Conservation (phyloP, 2,797 vertebrate genomes). For the Halcyon chelicuti region DNA sequence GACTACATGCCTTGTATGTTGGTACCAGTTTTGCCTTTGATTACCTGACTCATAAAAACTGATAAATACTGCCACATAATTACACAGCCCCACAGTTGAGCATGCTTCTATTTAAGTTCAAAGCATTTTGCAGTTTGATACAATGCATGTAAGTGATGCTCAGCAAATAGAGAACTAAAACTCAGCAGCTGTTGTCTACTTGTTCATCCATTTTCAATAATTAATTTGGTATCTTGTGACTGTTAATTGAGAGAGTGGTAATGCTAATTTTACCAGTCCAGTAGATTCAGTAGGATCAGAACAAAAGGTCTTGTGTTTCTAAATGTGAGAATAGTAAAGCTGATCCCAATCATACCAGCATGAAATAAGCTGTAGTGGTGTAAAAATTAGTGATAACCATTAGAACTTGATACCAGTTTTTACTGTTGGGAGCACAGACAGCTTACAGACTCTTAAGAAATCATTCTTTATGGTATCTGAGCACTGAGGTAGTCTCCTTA, state of each 20-base stretch:
- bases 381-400: neutral
- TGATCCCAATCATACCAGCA: neutral
- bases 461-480: neutral
- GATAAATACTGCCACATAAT: neutral
- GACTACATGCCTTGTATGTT: neutral
- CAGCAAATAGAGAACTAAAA: neutral
- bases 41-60: neutral
- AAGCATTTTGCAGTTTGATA: neutral
- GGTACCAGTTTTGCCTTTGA: neutral
- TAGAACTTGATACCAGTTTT: neutral
- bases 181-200: neutral
- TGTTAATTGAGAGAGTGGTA: neutral
- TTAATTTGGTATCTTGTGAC: conserved; percentile 13
- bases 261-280: neutral
- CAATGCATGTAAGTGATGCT: neutral
- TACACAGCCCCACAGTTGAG: neutral
- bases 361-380: neutral
- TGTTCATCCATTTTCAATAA: conserved; percentile 23
- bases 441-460: neutral
- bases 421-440: neutral
- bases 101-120: neutral
- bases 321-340: neutral
- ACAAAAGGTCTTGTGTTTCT: neutral
- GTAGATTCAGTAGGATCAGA: neutral
- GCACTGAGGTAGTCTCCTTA: rapidly evolving